Evolutionary conservation across 2,113 vertebrate genomes (phyloP), one percentile per base, ranked within the genome.

Genomic region (Ctenodactylus gundi): DNA sequence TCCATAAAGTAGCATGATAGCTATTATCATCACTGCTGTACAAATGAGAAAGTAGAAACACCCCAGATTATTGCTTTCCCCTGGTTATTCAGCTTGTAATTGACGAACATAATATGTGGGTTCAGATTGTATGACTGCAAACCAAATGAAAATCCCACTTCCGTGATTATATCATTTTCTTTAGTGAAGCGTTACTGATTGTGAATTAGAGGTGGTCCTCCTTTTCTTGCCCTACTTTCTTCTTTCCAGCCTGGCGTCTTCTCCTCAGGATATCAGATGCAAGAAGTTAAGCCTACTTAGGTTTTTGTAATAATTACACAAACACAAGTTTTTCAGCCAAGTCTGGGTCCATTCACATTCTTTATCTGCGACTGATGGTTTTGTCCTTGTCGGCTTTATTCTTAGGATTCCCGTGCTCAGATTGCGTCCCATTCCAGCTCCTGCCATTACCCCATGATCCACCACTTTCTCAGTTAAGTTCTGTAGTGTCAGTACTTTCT

Each of bases 61-160:
- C 29, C 18, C 10, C 13, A 84, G 14, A 53, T 58, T 91, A 70
- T 58, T 93, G 55, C 36, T 64, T 75, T 70, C 53, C 82, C 5
- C 1, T 81, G 41, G 2, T 58, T 91, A 55, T 84, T 89, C n/a
- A 62, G 8, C 62, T 73, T 75, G 36, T 64, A 68, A 34, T 55
- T 78, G 64, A 91, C 36, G 68, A 89, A 77, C 15, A 49, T 78
- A 75, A 44, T 53, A 23, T 86, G 21, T 20, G 23, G 46, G 93
- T 75, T 91, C 46, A 60, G 44, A 78, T 75, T 82, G 91, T 68
- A 46, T 53, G 27, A 92, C 68, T 94, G 7, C 18, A 94, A 85
- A 90, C 88, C 53, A 60, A 76, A 27, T 90, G 39, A 46, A 91
- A 86, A 77, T 83, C 72, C 36, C 17, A 58, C n/a, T 44, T 51